These are phyloP conservation scores for Noctilio leporinus DNA, from an alignment of 2,113 vertebrate genomes.

Conservation along the genomic window DNA sequence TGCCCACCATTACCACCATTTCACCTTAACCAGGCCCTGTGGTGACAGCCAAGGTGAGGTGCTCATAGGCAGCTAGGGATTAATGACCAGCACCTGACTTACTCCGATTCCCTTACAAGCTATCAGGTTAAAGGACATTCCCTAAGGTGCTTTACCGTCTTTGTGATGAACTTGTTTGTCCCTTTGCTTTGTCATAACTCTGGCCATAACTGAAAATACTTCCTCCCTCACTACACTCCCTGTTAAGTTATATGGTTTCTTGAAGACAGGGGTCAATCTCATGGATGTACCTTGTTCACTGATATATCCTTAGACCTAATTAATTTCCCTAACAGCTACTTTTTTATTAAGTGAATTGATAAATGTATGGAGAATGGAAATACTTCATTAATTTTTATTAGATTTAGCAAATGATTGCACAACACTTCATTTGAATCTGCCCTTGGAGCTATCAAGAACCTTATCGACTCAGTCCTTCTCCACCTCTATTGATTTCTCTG, in stretches of 20 bases:
- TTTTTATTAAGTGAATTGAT: conserved; percentile 60
- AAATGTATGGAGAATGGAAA: conserved; percentile 49
- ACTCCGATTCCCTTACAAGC: not conserved
- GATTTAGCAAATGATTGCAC: conserved; percentile 47
- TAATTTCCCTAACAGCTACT: conserved; percentile 25
- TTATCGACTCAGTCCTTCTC: not conserved
- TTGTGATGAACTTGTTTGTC: conserved; percentile 31
- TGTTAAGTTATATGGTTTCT: conserved; percentile 45
- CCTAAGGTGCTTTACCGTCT: not conserved
- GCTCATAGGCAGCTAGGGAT: not conserved
- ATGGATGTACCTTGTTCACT: not conserved
- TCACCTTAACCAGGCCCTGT: not conserved
- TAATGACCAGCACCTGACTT: not conserved
- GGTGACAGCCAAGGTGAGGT: not conserved
- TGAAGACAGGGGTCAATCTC: conserved; percentile 31
- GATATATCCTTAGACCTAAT: not conserved
- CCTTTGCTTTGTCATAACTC: conserved; percentile 31
- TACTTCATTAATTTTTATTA: conserved; percentile 64
- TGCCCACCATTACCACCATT: not conserved
- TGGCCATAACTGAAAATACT: conserved; percentile 48
- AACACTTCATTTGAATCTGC: conserved; percentile 39
- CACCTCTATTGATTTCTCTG: not conserved
- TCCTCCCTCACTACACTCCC: not conserved
- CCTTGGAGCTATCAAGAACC: conserved; percentile 38
- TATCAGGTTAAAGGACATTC: not conserved